phyloP scores from a whole-genome alignment of 2,888 invertebrate species.

The Agrochola lota region DNA sequence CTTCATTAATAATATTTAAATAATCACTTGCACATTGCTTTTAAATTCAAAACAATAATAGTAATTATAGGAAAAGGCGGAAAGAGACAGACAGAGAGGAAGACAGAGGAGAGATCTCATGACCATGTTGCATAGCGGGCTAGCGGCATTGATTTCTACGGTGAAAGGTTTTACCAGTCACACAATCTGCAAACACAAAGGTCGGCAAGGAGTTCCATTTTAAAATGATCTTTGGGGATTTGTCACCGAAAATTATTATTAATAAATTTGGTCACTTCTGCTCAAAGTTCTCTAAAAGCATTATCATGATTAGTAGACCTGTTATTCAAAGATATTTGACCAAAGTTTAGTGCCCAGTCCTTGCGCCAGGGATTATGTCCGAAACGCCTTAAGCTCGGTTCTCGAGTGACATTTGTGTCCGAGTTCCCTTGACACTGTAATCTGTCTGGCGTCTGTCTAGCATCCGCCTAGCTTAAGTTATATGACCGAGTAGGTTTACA shows the following conservation, averaged over 20 bases:
- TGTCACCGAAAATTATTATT: not conserved
- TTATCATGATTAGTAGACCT: constrained; percentile 16
- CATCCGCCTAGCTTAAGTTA: constrained; percentile 45
- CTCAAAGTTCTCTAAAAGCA: not conserved
- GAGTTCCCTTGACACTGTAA: constrained; percentile 62
- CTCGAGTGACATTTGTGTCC: constrained; percentile 53
- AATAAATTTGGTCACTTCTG: constrained; percentile 8
- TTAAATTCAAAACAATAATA: too few relatives aligned
- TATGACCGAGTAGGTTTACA: constrained; percentile 18
- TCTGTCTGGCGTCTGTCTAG: constrained; percentile 58
- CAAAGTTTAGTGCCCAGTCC: constrained; percentile 30
- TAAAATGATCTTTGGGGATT: not conserved
- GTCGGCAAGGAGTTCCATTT: not conserved
- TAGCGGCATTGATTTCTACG: not conserved
- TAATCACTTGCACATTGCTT: not conserved
- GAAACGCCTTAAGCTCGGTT: constrained; percentile 61
- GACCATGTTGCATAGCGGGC: too few relatives aligned
- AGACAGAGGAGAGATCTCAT: not conserved
- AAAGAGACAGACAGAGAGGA: too few relatives aligned
- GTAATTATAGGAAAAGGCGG: not conserved
- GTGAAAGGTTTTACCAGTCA: not conserved
- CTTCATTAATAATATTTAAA: not conserved
- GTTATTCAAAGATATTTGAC: constrained; percentile 47
- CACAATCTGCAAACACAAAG: not conserved
- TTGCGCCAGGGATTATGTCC: constrained; percentile 52